phyloP scores from a whole-genome alignment of 1,140 invertebrate genomes.

The Neocloeon triangulifer region DNA sequence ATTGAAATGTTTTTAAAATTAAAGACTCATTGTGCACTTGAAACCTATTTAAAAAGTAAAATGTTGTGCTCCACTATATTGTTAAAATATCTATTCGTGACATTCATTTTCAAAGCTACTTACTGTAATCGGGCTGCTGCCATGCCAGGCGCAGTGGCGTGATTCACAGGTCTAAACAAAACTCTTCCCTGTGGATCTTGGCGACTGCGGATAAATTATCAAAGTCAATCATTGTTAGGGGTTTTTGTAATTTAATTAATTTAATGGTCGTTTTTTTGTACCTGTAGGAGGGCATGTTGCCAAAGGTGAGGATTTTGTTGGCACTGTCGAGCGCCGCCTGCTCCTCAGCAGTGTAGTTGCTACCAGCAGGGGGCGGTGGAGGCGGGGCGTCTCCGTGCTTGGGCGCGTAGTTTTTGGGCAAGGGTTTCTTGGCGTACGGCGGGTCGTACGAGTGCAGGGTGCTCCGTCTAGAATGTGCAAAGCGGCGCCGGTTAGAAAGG shows the following conservation, averaged over 20 bases:
- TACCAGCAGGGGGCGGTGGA: slow-evolving; percentile 8
- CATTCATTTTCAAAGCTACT: too few species aligned
- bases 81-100: too few species aligned
- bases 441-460: slow-evolving; percentile 67
- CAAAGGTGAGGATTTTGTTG: slow-evolving; percentile 57
- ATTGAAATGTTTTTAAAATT: too few species aligned
- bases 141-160: slow-evolving; percentile 27
- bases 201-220: slow-evolving; percentile 37
- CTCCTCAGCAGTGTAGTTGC: slow-evolving; percentile 38
- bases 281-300: slow-evolving; percentile 59
- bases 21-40: too few species aligned
- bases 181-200: slow-evolving; percentile 38
- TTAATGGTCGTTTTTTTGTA: too few species aligned
- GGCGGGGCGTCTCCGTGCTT: slow-evolving; percentile 12
- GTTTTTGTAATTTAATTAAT: too few species aligned
- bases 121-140: slow-evolving; percentile 31
- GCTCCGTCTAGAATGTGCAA: too few species aligned
- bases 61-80: too few species aligned
- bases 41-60: too few species aligned
- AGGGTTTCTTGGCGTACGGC: slow-evolving; percentile 60
- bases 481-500: too few species aligned
- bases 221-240: too few species aligned
- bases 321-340: slow-evolving; percentile 41
- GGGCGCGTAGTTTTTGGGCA: slow-evolving; percentile 39
- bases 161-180: slow-evolving; percentile 43